phyloP scores from a whole-genome alignment of 1,140 invertebrate species.

The Aradophagus sp. region DNA sequence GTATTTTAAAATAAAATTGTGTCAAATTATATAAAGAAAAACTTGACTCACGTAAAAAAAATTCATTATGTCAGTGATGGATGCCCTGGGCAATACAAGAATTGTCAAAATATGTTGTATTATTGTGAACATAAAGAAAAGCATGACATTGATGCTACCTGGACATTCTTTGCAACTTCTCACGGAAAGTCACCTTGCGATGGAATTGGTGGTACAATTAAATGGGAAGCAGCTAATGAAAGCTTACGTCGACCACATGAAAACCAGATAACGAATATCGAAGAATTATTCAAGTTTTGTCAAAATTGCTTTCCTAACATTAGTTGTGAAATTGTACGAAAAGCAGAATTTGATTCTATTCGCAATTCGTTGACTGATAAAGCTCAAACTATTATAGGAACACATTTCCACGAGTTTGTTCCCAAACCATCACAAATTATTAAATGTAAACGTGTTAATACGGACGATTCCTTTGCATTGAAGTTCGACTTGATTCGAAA shows the following conservation, averaged over 20 bases:
- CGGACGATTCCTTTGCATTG: no score
- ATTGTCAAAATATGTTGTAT: slow-evolving; percentile 19
- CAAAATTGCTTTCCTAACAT: slow-evolving; percentile 16
- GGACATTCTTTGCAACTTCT: slow-evolving; percentile 27
- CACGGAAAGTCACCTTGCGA: slow-evolving; percentile 20
- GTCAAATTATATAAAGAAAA: slow-evolving; percentile 5
- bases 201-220: slow-evolving; percentile 17
- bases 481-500: no score
- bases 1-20: slow-evolving; percentile 12
- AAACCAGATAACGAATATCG: slow-evolving; percentile 6
- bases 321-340: slow-evolving; percentile 18
- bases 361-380: slow-evolving; percentile 4
- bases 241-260: slow-evolving; percentile 18
- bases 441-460: no score
- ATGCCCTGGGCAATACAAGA: slow-evolving; percentile 30
- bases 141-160: slow-evolving; percentile 12
- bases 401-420: slow-evolving; percentile 35
- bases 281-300: slow-evolving; percentile 24
- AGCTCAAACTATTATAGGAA: slow-evolving; percentile 20
- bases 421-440: not conserved
- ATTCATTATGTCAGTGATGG: slow-evolving; percentile 25
- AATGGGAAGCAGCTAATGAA: slow-evolving; percentile 26
- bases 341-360: slow-evolving; percentile 9
- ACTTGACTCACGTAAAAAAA: slow-evolving; percentile 10
- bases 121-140: slow-evolving; percentile 13